These are phyloP conservation scores for Sakesphorus luctuosus DNA, from an alignment of 2,113 vertebrate species.

Conservation along the genomic window DNA sequence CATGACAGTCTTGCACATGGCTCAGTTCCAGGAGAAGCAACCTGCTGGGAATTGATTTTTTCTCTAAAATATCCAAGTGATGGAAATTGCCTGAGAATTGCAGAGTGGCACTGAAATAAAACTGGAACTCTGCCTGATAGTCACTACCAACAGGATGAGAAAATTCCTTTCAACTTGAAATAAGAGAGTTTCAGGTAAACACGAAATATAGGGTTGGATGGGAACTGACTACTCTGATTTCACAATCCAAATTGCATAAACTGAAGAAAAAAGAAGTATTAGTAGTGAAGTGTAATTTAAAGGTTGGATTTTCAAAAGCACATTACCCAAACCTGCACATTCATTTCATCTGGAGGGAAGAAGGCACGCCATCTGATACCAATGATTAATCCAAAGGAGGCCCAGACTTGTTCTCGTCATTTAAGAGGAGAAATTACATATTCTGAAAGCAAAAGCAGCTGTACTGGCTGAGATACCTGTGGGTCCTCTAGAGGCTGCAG, in stretches of 20 bases:
- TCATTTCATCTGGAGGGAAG: constrained; percentile 11
- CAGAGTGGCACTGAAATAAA: neutral
- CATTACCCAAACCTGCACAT: neutral
- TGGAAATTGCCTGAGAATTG: neutral
- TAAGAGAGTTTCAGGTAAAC: neutral
- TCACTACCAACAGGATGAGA: neutral
- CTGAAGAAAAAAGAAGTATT: neutral
- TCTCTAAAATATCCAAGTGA: neutral
- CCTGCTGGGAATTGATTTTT: neutral
- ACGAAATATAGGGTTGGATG: neutral
- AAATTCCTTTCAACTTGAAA: neutral
- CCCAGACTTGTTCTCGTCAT: constrained; percentile 32
- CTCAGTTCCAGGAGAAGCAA: neutral
- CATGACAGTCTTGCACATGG: neutral
- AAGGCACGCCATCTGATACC: constrained; percentile 36
- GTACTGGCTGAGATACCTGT: neutral
- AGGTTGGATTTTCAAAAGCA: constrained; percentile 42
- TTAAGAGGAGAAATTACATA: neutral
- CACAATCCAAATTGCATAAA: constrained; percentile 33
- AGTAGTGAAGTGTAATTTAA: constrained; percentile 26
- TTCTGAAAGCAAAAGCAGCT: neutral
- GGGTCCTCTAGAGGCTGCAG: neutral
- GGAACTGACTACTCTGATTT: neutral
- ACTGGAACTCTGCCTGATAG: neutral
- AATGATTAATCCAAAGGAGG: constrained; percentile 29